phyloP scores from a whole-genome alignment of 1,140 invertebrate species.

The Oncopeltus fasciatus region DNA sequence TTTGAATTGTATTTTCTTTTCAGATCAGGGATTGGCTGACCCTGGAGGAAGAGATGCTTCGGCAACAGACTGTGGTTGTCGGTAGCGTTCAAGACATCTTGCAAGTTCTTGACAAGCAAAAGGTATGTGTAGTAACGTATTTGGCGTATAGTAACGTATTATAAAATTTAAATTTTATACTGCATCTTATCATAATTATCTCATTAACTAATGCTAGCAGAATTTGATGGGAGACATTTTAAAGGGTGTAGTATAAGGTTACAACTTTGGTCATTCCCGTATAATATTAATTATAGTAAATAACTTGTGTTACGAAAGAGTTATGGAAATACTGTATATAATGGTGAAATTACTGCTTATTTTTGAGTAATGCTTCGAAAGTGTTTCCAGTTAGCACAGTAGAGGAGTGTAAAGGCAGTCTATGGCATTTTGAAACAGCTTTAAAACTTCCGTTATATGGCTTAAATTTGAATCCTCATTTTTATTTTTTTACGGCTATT shows the following conservation, averaged over 20 bases:
- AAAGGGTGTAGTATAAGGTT: neutral
- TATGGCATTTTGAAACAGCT: neutral
- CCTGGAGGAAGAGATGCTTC: constrained; percentile 66
- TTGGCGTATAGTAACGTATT: too few species aligned
- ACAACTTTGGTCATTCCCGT: neutral
- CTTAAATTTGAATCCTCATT: neutral
- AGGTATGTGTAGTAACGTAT: constrained; percentile 35
- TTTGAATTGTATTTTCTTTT: constrained; percentile 20
- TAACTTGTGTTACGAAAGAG: neutral
- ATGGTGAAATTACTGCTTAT: too few species aligned
- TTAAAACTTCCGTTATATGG: neutral
- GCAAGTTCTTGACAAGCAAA: constrained; percentile 67
- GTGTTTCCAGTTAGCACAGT: too few species aligned
- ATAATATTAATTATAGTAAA: neutral
- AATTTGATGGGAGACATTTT: neutral
- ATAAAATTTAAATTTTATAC: neutral
- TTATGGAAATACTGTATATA: too few species aligned
- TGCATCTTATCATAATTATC: neutral
- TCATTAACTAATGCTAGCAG: neutral
- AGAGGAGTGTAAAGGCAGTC: too few species aligned
- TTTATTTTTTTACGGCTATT: neutral
- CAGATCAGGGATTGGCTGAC: constrained; percentile 73
- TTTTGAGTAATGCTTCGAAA: too few species aligned
- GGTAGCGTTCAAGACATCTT: constrained; percentile 70
- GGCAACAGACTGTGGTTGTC: constrained; percentile 63